Evolutionary conservation across 2,797 vertebrate species (phyloP), one percentile per base, ranked within the genome.

Genomic region (Anas capensis): DNA sequence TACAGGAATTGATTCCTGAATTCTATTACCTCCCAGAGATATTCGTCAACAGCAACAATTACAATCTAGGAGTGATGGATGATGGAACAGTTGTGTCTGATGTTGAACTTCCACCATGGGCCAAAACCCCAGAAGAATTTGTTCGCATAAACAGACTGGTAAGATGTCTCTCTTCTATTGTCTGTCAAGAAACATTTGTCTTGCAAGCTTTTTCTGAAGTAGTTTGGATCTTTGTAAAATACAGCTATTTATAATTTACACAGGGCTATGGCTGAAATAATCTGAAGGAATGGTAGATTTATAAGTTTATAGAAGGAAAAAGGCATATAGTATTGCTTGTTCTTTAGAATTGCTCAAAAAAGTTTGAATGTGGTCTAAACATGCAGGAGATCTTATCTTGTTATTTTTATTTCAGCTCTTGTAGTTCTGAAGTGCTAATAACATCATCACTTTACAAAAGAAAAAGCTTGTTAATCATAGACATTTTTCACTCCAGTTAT

Each of bases 11-110:
- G 98, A 99, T 99, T 95, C 99, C 99, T 86, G 99, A 99, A 98
- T 99, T 99, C 98, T 99, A 98, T 98, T 99, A 99, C 97, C 99
- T 99, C 92, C 99, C 99, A 51, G 99, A 99, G 98, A 99, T 99
- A 99, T 99, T 99, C 97, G 98, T 99, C 97, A 99, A 99, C 96
- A 97, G 98, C 97, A 99, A 99, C 98, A 98, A 97, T 97, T 99
- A 99, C 97, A 99, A 98, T 96, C 98, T 99, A 96, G 99, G 99
- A 88, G 99, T 99, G 97, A 99, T 99, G 99, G 99, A 99, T 97
- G 99, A 99, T 73, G 98, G 99, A 88, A 98, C 98, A 24, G 98
- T 98, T 33, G 99, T 99, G 86, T 99, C 99, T 91, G 98, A 99
- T 95, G 99, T 99, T 95, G 99, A 99, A 98, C 99, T 99, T 98